Base-by-base conservation (phyloP, 2,888 invertebrate genomes). In the Cheilosia grossa region DNA sequence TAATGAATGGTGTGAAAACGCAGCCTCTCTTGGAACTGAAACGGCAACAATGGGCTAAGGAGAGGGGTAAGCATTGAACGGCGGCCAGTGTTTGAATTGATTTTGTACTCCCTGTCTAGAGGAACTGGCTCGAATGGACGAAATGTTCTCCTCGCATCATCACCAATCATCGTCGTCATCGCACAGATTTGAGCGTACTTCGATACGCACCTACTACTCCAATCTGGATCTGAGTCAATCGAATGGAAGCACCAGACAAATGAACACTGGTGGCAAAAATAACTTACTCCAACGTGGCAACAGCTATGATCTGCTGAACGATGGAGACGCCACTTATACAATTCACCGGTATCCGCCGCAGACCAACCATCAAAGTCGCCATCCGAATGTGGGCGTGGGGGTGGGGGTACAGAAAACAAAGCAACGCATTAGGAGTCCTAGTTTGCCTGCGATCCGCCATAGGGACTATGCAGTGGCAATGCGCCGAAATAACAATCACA, bases 41-140 rank as follows among this genome's bases (percentile, higher is more conserved):
- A 93, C 95, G 96, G 92, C 94, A 96, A 90, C 98, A 98, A 94
- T 98, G 98, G 98, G 97, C 97, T 88, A 95, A 94, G 92, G 98
- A 98, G 93, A 94, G 95, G 94, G 98, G 98, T 98, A 93, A 90
- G 91, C 88, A 61, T 21, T 24, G 10, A 56, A 59, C 13, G 24
- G 24, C 24, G 0, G 4, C 7, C 10, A 19, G 27, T 51, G 19
- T 66, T 51, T 21, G 58, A n/a, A 40, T 51, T 67, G 56, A 69
- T 69, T 66, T 42, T 73, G 17, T 10, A 7, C 33, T 59, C 47
- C 59, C 49, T 1, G 58, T 30, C 33, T 93, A 97, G 97, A 96
- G 93, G 97, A 97, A 93, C 94, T 97, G 92, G 95, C 95, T 88
- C 95, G 95, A 87, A 93, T 96, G 89, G 95, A 95, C 89, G 94